A percentile compares a stretch with the other conserved stretches of the same genome.
Evolutionary conservation across 2,797 vertebrate species (phyloP).

Genomic region (Gobionotothen gibberifrons): DNA sequence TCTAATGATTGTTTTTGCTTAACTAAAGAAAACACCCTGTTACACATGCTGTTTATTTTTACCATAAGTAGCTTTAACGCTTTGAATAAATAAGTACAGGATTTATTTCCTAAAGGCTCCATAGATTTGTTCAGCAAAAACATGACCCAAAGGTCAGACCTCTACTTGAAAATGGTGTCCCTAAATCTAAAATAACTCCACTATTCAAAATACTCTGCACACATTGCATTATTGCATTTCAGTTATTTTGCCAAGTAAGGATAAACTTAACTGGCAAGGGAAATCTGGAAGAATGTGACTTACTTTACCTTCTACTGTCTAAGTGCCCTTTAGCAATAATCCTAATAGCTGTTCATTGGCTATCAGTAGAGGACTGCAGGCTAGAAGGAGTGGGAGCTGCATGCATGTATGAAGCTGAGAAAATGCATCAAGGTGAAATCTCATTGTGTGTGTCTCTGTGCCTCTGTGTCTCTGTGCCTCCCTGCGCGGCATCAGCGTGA

Average conservation of each 20-base stretch:
- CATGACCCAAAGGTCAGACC: slow-evolving; percentile 37
- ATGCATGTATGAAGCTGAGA: slow-evolving; percentile 33
- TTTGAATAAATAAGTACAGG: slow-evolving; percentile 39
- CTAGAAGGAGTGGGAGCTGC: slow-evolving; percentile 11
- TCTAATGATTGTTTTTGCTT: too few species aligned
- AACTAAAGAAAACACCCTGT: slow-evolving; percentile 3
- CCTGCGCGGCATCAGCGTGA: slow-evolving; percentile 55
- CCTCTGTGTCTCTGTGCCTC: slow-evolving; percentile 46
- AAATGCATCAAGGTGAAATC: slow-evolving; percentile 56
- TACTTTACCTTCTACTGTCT: slow-evolving; percentile 21
- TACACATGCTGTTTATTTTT: background rate
- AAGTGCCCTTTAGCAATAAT: slow-evolving; percentile 35
- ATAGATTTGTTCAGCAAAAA: slow-evolving; percentile 32
- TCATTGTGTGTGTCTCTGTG: slow-evolving; percentile 52
- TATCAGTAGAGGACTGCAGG: slow-evolving; percentile 31
- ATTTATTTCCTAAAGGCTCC: slow-evolving; percentile 32
- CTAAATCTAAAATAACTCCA: slow-evolving; percentile 27
- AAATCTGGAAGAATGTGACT: slow-evolving; percentile 21
- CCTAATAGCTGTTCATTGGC: slow-evolving; percentile 14
- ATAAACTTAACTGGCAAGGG: background rate
- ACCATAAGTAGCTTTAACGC: slow-evolving; percentile 32
- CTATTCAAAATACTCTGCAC: slow-evolving; percentile 33
- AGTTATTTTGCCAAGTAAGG: background rate
- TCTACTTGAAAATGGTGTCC: slow-evolving; percentile 16
- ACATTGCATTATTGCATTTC: slow-evolving; percentile 7